These are phyloP conservation scores for Dendrophyllia cribrosa DNA, from an alignment of 64 coral and sea anemone genomes.

Conservation along the genomic window DNA sequence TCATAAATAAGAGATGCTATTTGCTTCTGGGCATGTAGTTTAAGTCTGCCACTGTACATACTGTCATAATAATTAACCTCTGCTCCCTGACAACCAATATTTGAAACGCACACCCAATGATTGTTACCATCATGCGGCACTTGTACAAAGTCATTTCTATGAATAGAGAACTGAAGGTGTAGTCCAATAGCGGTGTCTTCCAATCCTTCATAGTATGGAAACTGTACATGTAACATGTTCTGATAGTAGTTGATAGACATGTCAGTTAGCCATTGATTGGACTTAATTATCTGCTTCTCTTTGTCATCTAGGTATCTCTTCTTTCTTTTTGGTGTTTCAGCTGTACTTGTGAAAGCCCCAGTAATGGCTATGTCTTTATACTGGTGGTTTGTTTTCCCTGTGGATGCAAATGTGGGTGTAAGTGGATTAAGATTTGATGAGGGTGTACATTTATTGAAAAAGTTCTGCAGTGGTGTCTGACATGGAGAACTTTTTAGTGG, in stretches of 20 bases:
- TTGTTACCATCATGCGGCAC: constrained; percentile 22
- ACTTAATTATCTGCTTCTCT: constrained; percentile 17
- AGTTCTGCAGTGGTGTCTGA: too few relatives aligned
- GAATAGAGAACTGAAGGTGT: too few relatives aligned
- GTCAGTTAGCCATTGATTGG: constrained; percentile 40
- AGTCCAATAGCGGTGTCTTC: not conserved
- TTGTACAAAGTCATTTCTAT: not conserved
- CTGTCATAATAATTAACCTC: constrained; percentile 28
- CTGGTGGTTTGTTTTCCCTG: too few relatives aligned
- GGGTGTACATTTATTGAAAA: too few relatives aligned
- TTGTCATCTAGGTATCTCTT: constrained; percentile 17
- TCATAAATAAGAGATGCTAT: constrained; percentile 24
- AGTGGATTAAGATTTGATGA: too few relatives aligned
- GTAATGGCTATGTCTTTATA: too few relatives aligned
- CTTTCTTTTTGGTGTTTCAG: constrained; percentile 10
- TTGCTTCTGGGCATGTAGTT: constrained; percentile 16
- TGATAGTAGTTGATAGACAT: constrained; percentile 20
- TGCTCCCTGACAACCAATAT: constrained; percentile 31
- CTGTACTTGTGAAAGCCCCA: not conserved
- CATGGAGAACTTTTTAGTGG: too few relatives aligned
- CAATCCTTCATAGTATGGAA: constrained; percentile 43
- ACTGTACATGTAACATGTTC: constrained; percentile 8
- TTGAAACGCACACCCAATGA: constrained; percentile 15
- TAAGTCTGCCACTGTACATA: constrained; percentile 6
- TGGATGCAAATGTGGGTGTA: too few relatives aligned